Base-by-base conservation (phyloP, 2,113 vertebrate species). In the Heteronetta atricapilla region DNA sequence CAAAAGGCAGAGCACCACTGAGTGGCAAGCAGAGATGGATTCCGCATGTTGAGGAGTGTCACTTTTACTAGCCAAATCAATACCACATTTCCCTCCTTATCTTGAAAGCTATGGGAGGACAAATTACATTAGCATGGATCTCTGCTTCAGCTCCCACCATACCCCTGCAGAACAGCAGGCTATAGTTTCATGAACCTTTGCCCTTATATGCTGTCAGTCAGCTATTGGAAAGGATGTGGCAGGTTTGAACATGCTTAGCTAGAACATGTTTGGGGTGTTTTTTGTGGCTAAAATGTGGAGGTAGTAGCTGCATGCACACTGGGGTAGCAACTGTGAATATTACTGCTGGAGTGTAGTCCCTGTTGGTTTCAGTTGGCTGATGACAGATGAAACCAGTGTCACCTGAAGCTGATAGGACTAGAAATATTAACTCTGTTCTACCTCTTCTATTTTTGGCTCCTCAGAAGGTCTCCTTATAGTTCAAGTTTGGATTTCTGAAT, bases 51-150 rank as follows among this genome's bases (percentile, higher is more conserved):
- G 66, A 13, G 52, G 86, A 66, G 83, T 88, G 80, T 89, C 91
- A 67, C 81, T 96, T 92, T 86, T 84, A 74, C 73, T 40, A 5
- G 40, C 66, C 50, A 91, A 94, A 96, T 95, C 86, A 95, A 59
- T 89, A 36, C 58, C 91, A 91, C 10, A 22, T 85, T 94, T 83
- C 66, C 59, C 46, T 77, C 88, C 95, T 95, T 96, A 70, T 80
- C 94, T 69, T 81, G 80, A 85, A 94, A 87, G 80, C 89, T 44
- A 28, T 26, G 55, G 68, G 78, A 95, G 77, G 81, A 96, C 86
- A 94, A 91, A 93, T 80, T 46, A 60, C 5, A 8, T 88, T 46
- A 86, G 64, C 48, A 75, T 53, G 56, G 83, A 60, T 44, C 83
- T 93, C 36, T 87, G 87, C 86, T 79, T 79, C 75, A 68, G 52